A percentile compares a stretch with the other conserved stretches of the same genome.
Conservation (phyloP, 92 coral and sea anemone species). For the Phenganax subtilis region DNA sequence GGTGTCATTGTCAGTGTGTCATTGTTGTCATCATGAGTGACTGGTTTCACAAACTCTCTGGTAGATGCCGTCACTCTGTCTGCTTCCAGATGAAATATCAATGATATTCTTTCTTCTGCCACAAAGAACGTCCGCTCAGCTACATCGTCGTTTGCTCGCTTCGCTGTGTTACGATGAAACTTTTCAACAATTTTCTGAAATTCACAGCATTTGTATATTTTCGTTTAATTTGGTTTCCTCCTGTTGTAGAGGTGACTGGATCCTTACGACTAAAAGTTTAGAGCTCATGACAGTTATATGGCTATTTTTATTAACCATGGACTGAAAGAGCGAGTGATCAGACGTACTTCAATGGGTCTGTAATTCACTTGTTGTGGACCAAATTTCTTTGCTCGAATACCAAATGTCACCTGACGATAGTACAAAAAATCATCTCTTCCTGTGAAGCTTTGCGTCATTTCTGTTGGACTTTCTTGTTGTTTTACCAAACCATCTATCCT, state of each 20-base stretch:
- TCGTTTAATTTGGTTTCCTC: not conserved
- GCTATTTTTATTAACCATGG: too few relatives aligned
- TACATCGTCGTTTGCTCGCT: constrained; percentile 88
- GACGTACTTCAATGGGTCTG: constrained; percentile 82
- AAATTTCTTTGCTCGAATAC: constrained; percentile 87
- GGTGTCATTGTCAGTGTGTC: constrained; percentile 91
- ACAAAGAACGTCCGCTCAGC: constrained; percentile 89
- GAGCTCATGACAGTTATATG: too few relatives aligned
- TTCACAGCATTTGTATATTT: not conserved
- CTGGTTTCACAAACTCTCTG: constrained; percentile 89
- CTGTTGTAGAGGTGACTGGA: too few relatives aligned
- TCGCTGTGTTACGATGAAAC: constrained; percentile 71
- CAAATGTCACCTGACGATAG: constrained; percentile 81
- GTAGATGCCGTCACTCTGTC: constrained; percentile 94
- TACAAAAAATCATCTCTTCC: constrained; percentile 90
- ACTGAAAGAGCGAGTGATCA: too few relatives aligned
- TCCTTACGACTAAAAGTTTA: too few relatives aligned
- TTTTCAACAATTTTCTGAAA: constrained; percentile 88
- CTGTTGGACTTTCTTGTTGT: constrained; percentile 85
- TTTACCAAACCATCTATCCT: constrained; percentile 95
- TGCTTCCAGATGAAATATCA: constrained; percentile 93
- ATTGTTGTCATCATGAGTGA: constrained; percentile 81
- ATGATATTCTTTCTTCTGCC: constrained; percentile 78
- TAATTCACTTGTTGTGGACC: constrained; percentile 88
- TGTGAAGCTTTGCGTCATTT: constrained; percentile 78